These are phyloP conservation scores for Salminus brasiliensis DNA, from an alignment of 2,113 vertebrate genomes.

Conservation along the genomic window DNA sequence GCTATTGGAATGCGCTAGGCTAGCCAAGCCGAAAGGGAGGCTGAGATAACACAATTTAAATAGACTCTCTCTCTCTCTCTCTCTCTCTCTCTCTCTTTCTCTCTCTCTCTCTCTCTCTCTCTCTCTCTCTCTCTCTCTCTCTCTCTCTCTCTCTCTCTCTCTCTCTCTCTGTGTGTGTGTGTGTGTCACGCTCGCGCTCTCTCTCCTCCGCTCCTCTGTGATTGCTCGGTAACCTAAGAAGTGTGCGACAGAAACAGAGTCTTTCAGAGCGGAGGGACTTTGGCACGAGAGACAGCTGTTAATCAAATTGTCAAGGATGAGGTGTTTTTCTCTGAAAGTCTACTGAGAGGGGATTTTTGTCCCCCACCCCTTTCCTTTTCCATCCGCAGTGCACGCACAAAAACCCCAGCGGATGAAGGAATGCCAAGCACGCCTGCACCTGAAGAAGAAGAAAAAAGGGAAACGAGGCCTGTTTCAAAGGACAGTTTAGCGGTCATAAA, in stretches of 20 bases:
- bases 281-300: slow-evolving; percentile 73
- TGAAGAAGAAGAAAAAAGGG: slow-evolving; percentile 59
- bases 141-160: background rate
- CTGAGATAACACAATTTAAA: slow-evolving; percentile 57
- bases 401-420: slow-evolving; percentile 60
- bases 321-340: slow-evolving; percentile 69
- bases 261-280: slow-evolving; percentile 67
- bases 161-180: background rate
- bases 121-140: slow-evolving; percentile 13
- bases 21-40: slow-evolving; percentile 45
- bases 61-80: slow-evolving; percentile 41
- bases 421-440: slow-evolving; percentile 69
- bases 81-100: slow-evolving; percentile 48
- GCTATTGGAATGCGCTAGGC: slow-evolving; percentile 55
- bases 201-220: slow-evolving; percentile 65
- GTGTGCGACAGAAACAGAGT: slow-evolving; percentile 72
- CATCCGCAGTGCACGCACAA: slow-evolving; percentile 54
- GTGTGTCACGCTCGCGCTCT: slow-evolving; percentile 47
- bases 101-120: slow-evolving; percentile 27
- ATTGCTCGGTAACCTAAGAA: slow-evolving; percentile 77
- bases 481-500: slow-evolving; percentile 60
- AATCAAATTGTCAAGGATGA: slow-evolving; percentile 80
- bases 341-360: slow-evolving; percentile 59
- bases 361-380: slow-evolving; percentile 1
- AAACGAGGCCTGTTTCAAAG: slow-evolving; percentile 42